Conservation (phyloP, 64 coral and sea anemone genomes). For the Platygyra sinensis region DNA sequence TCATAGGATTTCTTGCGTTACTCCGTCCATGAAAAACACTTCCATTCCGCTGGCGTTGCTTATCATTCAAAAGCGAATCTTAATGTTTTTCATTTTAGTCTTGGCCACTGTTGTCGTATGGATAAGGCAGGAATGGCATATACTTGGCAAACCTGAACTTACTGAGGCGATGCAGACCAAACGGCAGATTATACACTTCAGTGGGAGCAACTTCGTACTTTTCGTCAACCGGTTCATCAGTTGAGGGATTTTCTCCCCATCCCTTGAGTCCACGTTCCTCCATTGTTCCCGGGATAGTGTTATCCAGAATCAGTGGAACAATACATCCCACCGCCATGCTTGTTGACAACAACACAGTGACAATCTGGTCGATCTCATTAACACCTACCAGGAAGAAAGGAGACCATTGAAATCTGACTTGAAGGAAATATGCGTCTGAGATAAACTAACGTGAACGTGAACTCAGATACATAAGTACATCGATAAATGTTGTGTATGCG, state of each 20-base stretch:
- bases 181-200: slow-evolving; percentile 74
- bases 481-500: no score
- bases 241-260: slow-evolving; percentile 21
- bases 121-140: slow-evolving; percentile 72
- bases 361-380: slow-evolving; percentile 68
- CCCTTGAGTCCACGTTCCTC: slow-evolving; percentile 77
- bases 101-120: neutral
- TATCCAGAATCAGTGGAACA: slow-evolving; percentile 79
- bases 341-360: slow-evolving; percentile 80
- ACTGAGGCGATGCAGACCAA: slow-evolving; percentile 30
- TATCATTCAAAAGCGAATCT: no score
- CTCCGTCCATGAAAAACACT: no score
- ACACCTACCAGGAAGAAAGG: no score
- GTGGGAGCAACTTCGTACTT: slow-evolving; percentile 23
- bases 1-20: no score
- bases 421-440: no score
- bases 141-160: slow-evolving; percentile 41
- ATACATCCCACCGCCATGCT: slow-evolving; percentile 85
- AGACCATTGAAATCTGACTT: no score
- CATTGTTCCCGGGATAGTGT: slow-evolving; percentile 79
- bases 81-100: neutral
- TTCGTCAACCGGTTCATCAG: neutral
- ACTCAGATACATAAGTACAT: no score
- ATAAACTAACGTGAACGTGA: no score
- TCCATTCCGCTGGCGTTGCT: no score